Evolutionary conservation across 2,797 vertebrate species (phyloP), one percentile per base, ranked within the genome.

Genomic region (Mus caroli): DNA sequence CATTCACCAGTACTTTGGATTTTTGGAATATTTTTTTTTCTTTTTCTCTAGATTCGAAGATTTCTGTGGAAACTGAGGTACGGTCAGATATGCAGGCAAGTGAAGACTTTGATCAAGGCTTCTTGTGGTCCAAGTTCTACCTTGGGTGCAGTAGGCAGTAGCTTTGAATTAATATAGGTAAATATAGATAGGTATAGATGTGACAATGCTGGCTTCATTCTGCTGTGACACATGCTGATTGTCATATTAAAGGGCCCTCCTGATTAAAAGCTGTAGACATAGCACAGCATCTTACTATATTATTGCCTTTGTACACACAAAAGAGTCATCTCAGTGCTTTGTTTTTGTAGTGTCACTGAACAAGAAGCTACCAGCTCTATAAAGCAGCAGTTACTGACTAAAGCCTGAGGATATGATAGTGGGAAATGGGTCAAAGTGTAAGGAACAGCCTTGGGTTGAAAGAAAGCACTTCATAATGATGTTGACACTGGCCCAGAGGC

Each of bases 401-500:
- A 78, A 80, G 76, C 85, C 77, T 40, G 0, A 84, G 31, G 52
- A 40, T 7, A 78, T 56, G 54, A 64, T 54, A 80, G 17, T 56
- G 15, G 20, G 11, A 92, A 83, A 37, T 34, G 9, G 73, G 54
- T 13, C 90, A 46, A 88, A 92, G 3, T 62, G n/a, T 46, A 67
- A 91, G 31, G 77, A 83, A 8, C 9, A 87, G 56, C 34, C 80
- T 12, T 77, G 40, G 28, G 9, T 75, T 87, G n/a, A 88, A 90
- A 92, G 50, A 80, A 78, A 83, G 37, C 46, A n/a, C 60, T 60
- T 80, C 62, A 90, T 60, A 91, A 64, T 89, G 52, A 60, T 52
- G 69, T 31, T 95, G 75, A 92, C 78, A 37, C 56, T 24, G 62
- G n/a, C 50, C 73, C n/a, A 92, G 82, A 83, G 92, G 75, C 82